A percentile compares a stretch with the other conserved stretches of the same genome.
phyloP scores from a whole-genome alignment of 2,113 vertebrate species.

The Xenotilapia flavipinnis region DNA sequence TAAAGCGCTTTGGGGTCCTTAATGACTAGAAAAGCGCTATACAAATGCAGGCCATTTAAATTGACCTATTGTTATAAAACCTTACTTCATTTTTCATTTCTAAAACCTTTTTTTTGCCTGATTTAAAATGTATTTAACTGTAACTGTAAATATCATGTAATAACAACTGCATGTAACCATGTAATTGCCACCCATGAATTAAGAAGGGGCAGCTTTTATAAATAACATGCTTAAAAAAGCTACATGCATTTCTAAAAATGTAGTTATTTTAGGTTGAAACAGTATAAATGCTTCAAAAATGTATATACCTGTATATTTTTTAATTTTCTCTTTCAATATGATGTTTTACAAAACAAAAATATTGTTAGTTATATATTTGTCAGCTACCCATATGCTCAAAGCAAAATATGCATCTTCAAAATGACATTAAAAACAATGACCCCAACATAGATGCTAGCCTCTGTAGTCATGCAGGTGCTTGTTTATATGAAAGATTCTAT shows the following conservation, averaged over 20 bases:
- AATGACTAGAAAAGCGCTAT: no score
- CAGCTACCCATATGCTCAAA: neutral
- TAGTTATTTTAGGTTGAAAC: neutral
- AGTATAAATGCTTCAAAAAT: neutral
- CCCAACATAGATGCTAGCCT: neutral
- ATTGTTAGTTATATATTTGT: neutral
- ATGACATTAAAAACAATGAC: neutral
- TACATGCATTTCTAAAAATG: neutral
- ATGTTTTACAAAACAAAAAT: neutral
- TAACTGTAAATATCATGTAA: neutral
- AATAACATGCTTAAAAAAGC: neutral
- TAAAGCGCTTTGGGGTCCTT: no score
- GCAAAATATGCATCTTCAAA: neutral
- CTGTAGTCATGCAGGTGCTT: neutral
- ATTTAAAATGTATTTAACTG: fast-evolving
- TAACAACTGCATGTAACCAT: neutral
- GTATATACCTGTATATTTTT: neutral
- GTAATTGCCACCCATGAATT: neutral
- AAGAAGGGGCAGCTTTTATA: neutral
- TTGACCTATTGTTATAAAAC: neutral
- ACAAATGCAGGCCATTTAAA: neutral
- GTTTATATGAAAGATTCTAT: neutral
- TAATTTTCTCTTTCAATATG: neutral
- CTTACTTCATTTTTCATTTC: neutral
- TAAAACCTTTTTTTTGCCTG: neutral